phyloP scores from a whole-genome alignment of 1,140 invertebrate genomes.

The Chlorops oryzae region DNA sequence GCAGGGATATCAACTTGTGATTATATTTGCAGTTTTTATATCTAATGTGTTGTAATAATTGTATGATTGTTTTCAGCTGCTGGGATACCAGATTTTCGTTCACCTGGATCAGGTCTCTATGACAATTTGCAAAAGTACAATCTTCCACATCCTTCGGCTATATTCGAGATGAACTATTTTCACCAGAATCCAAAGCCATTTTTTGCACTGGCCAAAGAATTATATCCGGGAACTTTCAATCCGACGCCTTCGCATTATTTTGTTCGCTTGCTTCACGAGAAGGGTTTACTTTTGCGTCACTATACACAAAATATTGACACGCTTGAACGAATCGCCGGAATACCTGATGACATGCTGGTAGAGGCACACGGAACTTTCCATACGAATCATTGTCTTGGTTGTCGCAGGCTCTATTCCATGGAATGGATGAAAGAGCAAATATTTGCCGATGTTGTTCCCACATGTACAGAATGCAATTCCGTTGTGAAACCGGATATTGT shows the following conservation, averaged over 20 bases:
- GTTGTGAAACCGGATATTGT: conserved; percentile 91
- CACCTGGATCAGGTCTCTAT: conserved; percentile 86
- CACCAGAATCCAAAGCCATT: conserved; percentile 77
- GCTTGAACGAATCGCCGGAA: conserved; percentile 79
- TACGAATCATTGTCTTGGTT: conserved; percentile 79
- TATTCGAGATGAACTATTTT: conserved; percentile 87
- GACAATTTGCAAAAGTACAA: conserved; percentile 88
- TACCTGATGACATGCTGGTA: conserved; percentile 77
- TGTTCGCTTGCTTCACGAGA: conserved; percentile 70
- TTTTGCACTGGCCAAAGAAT: conserved; percentile 76
- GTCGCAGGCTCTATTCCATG: conserved; percentile 65
- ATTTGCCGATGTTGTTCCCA: conserved; percentile 65
- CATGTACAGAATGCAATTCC: conserved; percentile 62
- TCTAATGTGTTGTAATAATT: not conserved
- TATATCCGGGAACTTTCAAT: conserved; percentile 76
- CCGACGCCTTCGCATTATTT: conserved; percentile 83
- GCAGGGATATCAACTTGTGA: conserved; percentile 93
- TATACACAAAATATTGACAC: conserved; percentile 95
- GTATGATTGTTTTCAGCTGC: conserved; percentile 70
- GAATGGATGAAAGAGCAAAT: conserved; percentile 74
- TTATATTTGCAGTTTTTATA: conserved; percentile 29
- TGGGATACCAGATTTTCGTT: conserved; percentile 91
- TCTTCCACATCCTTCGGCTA: conserved; percentile 88
- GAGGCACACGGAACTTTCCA: conserved; percentile 93
- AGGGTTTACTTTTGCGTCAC: conserved; percentile 72